Evolutionary conservation across 2,113 vertebrate genomes (phyloP).

Genomic region (Propithecus coquereli): DNA sequence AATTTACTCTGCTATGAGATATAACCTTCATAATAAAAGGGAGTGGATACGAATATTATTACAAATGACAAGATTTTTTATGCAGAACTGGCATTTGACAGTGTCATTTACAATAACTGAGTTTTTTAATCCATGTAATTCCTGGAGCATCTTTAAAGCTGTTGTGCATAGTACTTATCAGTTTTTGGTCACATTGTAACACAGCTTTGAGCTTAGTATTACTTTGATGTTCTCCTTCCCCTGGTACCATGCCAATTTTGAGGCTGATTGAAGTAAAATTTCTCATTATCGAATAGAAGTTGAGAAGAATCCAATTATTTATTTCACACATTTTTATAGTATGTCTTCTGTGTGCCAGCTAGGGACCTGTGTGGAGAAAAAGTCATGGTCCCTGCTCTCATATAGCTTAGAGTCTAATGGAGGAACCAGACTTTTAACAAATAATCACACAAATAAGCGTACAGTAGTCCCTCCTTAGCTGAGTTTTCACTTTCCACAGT

Average conservation of each 20-base stretch:
- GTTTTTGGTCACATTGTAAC: not conserved
- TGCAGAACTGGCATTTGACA: not conserved
- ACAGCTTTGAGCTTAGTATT: not conserved
- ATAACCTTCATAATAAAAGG: conserved; percentile 19
- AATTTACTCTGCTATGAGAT: conserved; percentile 28
- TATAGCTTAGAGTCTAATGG: not conserved
- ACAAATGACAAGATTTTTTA: conserved; percentile 36
- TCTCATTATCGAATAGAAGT: not conserved
- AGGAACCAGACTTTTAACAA: not conserved
- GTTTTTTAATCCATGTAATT: not conserved
- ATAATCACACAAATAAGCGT: conserved; percentile 10
- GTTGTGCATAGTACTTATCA: not conserved
- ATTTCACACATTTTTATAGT: not conserved
- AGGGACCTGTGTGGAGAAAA: not conserved
- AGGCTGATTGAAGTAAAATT: not conserved
- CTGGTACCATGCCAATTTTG: not conserved
- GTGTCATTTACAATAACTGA: conserved; percentile 5
- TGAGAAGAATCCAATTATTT: not conserved
- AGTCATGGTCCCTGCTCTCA: not conserved
- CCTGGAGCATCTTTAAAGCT: not conserved
- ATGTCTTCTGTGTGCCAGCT: not conserved
- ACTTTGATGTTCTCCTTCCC: not conserved
- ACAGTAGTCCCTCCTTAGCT: not conserved
- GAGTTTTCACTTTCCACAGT: not conserved
- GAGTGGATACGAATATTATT: not conserved